A percentile compares a stretch with the other conserved stretches of the same genome.
Conservation (phyloP, 2,888 invertebrate genomes). For the Oscheius sp. region DNA sequence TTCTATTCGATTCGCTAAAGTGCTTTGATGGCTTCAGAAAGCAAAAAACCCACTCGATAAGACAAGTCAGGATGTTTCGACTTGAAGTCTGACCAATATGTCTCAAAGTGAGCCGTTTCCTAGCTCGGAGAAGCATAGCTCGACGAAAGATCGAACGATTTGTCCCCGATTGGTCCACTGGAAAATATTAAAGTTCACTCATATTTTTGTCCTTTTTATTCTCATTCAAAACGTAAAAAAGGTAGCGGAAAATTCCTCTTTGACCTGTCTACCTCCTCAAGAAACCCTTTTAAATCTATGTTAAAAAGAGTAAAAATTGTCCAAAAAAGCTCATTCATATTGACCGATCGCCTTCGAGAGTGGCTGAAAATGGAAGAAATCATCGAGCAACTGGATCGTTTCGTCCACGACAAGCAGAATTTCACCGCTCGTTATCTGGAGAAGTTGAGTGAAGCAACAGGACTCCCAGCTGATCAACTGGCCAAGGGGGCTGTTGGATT, state of each 20-base stretch:
- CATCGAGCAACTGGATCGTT: neutral
- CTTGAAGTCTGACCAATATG: slow-evolving; percentile 66
- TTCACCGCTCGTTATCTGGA: slow-evolving; percentile 2
- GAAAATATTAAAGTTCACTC: neutral
- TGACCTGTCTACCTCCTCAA: no score
- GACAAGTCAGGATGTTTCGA: slow-evolving; percentile 56
- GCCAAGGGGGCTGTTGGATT: neutral
- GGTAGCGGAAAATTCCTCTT: no score
- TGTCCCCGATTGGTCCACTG: neutral
- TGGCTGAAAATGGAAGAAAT: slow-evolving; percentile 4
- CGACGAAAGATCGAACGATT: slow-evolving; percentile 23
- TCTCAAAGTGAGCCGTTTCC: slow-evolving; percentile 46
- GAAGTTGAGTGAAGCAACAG: neutral
- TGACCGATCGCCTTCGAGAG: neutral
- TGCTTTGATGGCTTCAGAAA: no score
- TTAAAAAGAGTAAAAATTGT: no score
- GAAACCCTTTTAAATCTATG: no score
- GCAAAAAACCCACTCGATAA: slow-evolving; percentile 63
- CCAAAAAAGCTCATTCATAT: no score
- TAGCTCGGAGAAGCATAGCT: slow-evolving; percentile 14
- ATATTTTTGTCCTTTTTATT: neutral
- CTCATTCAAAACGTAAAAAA: no score
- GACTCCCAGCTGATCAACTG: neutral
- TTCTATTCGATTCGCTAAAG: slow-evolving; percentile 68
- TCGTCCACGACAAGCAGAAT: slow-evolving; percentile 9